Evolutionary conservation across 2,797 vertebrate genomes (phyloP), one percentile per base, ranked within the genome.

Genomic region (Peromyscus eremicus): DNA sequence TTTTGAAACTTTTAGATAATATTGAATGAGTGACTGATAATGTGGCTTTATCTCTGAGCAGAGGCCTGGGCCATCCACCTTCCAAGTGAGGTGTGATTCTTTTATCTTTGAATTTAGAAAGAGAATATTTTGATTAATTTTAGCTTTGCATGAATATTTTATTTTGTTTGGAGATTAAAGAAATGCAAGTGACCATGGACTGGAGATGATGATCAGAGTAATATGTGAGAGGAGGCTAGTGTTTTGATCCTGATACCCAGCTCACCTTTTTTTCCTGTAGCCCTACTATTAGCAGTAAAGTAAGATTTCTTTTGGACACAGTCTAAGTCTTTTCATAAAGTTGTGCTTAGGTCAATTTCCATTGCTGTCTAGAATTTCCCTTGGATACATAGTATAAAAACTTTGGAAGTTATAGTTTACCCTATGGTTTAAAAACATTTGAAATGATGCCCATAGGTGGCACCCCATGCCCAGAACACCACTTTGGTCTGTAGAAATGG

Each of bases 41-140:
- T 92, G 52, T 87, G 60, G 60, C 85, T 91, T 96, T 96, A 52
- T 94, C 82, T 95, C 96, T 96, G 75, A 96, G 75, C 23, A 91
- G 87, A 96, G 64, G 11, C 90, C 95, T 97, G 66, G 93, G 37
- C 73, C 80, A 49, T 96, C 70, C 68, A 52, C 57, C 46, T 95
- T 97, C 9, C 10, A 93, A 86, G 52, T 88, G 3, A 94, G 68
- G 37, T 95, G 25, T 46, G 62, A 89, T 81, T 94, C 66, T 89
- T 96, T 93, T 62, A 25, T 88, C 55, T 96, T 93, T 92, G 83
- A 94, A 94, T 49, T 94, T 92, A 21, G 60, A 70, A 77, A 93
- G 73, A 66, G 76, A 29, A 60, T 89, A 60, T 94, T 94, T 96
- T 92, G 29, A 68, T 96, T 71, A 49, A 17, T 34, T 85, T 84